phyloP scores from a whole-genome alignment of 2,797 vertebrate species.

The Protosalanx chinensis region DNA sequence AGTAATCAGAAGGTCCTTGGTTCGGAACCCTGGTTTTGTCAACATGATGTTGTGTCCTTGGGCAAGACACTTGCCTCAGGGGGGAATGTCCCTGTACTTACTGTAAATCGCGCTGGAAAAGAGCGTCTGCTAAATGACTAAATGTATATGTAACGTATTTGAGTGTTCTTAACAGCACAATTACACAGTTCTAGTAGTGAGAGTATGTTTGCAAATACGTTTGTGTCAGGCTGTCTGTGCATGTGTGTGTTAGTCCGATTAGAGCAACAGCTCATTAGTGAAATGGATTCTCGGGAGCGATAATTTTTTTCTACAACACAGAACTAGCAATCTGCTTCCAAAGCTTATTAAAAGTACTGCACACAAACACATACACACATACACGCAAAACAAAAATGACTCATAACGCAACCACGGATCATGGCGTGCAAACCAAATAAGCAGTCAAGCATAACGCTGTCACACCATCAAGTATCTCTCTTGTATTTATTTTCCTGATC shows the following conservation, averaged over 20 bases:
- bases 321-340: neutral
- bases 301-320: constrained; percentile 1
- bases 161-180: neutral
- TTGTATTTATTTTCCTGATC: too few species aligned
- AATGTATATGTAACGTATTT: neutral
- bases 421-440: neutral
- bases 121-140: too few species aligned
- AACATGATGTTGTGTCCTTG: too few species aligned
- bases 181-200: too few species aligned
- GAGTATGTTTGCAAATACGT: neutral
- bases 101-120: too few species aligned
- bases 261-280: neutral
- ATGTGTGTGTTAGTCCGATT: constrained; percentile 4
- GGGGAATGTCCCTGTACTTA: too few species aligned
- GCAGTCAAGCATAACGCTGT: neutral
- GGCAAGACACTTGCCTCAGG: too few species aligned
- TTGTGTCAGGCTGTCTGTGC: neutral
- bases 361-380: neutral
- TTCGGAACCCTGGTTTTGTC: too few species aligned
- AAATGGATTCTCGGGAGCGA: neutral
- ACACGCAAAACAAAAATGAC: neutral
- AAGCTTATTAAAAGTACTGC: neutral
- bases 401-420: neutral
- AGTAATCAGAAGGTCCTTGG: too few species aligned
- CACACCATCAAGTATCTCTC: too few species aligned